Conservation (phyloP, 2,797 vertebrate species). For the Poecilia gillii region DNA sequence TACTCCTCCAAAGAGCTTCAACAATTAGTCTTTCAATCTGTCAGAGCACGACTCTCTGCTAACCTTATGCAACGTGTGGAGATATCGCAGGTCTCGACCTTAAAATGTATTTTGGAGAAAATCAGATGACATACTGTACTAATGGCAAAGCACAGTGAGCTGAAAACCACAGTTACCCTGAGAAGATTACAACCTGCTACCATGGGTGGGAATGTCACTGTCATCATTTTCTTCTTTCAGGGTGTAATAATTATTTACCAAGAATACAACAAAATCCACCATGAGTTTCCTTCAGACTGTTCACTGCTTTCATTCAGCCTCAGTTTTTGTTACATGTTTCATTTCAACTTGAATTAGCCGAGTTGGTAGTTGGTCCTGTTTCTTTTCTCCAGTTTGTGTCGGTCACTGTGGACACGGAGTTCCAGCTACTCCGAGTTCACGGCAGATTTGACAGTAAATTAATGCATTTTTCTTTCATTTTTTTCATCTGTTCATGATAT, state of each 20-base stretch:
- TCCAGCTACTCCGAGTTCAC: not conserved
- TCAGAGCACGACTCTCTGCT: constrained; percentile 84
- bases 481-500: not conserved
- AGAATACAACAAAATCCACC: not conserved
- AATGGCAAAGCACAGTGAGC: not conserved
- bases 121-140: not conserved
- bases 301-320: too few relatives aligned
- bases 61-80: constrained; percentile 85
- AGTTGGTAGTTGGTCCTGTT: not conserved
- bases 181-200: not conserved
- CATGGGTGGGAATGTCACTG: not conserved
- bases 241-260: not conserved
- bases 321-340: not conserved
- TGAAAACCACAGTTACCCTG: not conserved
- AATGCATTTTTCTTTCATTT: not conserved
- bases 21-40: constrained; percentile 93
- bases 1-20: constrained; percentile 83
- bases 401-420: too few relatives aligned
- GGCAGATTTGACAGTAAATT: not conserved
- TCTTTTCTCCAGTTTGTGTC: too few relatives aligned
- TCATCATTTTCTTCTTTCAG: not conserved
- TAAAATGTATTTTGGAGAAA: constrained; percentile 50
- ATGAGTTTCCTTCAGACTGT: not conserved
- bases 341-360: not conserved
- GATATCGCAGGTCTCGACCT: constrained; percentile 81